phyloP scores from a whole-genome alignment of 1,140 invertebrate species.

The Drosophila ohnishii region DNA sequence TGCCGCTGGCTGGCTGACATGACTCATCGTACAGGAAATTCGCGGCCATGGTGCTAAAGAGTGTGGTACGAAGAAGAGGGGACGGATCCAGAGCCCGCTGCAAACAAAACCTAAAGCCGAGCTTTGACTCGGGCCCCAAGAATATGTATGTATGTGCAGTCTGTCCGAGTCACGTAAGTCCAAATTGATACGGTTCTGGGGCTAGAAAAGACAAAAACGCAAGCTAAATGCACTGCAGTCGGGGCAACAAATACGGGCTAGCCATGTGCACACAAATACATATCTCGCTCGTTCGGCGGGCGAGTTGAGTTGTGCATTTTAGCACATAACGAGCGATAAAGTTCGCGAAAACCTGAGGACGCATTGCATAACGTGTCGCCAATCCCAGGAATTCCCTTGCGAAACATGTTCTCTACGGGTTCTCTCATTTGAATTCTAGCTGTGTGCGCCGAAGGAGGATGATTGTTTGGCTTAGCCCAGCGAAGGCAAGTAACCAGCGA shows the following conservation, averaged over 20 bases:
- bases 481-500: slow-evolving; percentile 15
- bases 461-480: slow-evolving; percentile 1
- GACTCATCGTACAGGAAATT: slow-evolving; percentile 72
- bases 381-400: slow-evolving; percentile 21
- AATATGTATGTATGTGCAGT: slow-evolving; percentile 61
- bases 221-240: slow-evolving; percentile 21
- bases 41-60: slow-evolving; percentile 44
- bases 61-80: slow-evolving; percentile 12
- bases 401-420: slow-evolving; percentile 18
- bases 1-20: slow-evolving; percentile 39
- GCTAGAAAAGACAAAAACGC: slow-evolving; percentile 33
- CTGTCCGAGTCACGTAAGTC: slow-evolving; percentile 73
- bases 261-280: slow-evolving; percentile 33
- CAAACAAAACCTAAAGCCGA: slow-evolving; percentile 1
- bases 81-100: slow-evolving; percentile 5
- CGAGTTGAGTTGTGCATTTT: slow-evolving; percentile 61
- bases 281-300: slow-evolving; percentile 40
- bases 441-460: slow-evolving; percentile 1
- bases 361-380: slow-evolving; percentile 32
- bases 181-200: slow-evolving; percentile 59
- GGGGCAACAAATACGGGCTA: slow-evolving; percentile 27
- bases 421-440: slow-evolving; percentile 10
- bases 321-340: slow-evolving; percentile 69
- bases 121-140: slow-evolving; percentile 2
- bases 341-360: slow-evolving; percentile 32